Conservation (phyloP, 1,140 invertebrate species). For the Drosophila paulistorum region DNA sequence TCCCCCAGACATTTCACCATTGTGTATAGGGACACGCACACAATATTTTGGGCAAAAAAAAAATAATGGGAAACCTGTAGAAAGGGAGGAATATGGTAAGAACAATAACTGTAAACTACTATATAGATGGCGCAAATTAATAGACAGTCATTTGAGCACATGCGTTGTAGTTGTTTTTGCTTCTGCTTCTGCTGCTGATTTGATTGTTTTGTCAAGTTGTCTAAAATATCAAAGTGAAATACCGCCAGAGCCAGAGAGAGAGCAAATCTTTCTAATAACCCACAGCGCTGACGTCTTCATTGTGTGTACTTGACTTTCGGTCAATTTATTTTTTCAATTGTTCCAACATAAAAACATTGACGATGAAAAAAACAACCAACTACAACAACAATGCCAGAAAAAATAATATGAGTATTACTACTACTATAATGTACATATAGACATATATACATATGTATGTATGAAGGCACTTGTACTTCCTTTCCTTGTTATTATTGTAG, state of each 20-base stretch:
- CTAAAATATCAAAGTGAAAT: slow-evolving; percentile 71
- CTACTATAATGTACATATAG: not conserved
- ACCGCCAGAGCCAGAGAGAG: slow-evolving; percentile 32
- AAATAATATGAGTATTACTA: slow-evolving; percentile 9
- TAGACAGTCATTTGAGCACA: slow-evolving; percentile 74
- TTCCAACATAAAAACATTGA: slow-evolving; percentile 68
- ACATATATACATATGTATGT: slow-evolving; percentile 4
- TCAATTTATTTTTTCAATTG: slow-evolving; percentile 79
- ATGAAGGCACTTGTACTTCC: slow-evolving; percentile 50
- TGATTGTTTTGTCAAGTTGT: slow-evolving; percentile 82
- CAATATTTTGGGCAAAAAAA: slow-evolving; percentile 68
- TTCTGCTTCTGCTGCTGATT: slow-evolving; percentile 45
- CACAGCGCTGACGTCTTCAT: slow-evolving; percentile 82
- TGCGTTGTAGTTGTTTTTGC: slow-evolving; percentile 46
- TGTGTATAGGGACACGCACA: slow-evolving; percentile 41
- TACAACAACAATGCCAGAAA: slow-evolving; percentile 47
- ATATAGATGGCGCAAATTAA: slow-evolving; percentile 65
- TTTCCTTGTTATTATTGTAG: slow-evolving; percentile 49
- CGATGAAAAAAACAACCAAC: slow-evolving; percentile 36
- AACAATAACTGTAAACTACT: slow-evolving; percentile 49
- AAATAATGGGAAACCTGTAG: slow-evolving; percentile 30
- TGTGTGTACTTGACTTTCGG: slow-evolving; percentile 77
- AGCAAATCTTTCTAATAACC: slow-evolving; percentile 62
- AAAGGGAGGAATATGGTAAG: slow-evolving; percentile 32
- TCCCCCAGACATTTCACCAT: not conserved